Conservation (phyloP, 2,113 vertebrate species). For the Salvator merianae region DNA sequence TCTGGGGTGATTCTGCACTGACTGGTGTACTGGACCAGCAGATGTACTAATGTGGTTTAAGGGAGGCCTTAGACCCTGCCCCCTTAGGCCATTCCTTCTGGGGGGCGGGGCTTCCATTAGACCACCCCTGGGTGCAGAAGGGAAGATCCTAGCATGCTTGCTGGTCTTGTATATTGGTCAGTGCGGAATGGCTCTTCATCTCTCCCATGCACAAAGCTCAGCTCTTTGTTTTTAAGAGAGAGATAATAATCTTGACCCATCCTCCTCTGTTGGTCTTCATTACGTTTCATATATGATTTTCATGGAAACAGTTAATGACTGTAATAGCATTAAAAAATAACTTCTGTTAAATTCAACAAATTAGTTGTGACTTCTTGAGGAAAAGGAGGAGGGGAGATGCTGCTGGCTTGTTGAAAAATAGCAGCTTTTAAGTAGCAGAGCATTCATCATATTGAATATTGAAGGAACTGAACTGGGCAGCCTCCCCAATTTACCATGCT, state of each 20-base stretch:
- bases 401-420: neutral
- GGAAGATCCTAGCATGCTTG: too few species aligned
- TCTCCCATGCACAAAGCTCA: neutral
- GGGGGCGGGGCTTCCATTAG: too few species aligned
- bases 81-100: too few species aligned
- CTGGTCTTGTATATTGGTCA: too few species aligned
- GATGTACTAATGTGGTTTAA: too few species aligned
- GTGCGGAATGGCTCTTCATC: neutral
- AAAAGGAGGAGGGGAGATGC: neutral
- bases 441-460: neutral
- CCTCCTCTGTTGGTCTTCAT: neutral
- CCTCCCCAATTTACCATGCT: too few species aligned
- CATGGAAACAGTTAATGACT: neutral
- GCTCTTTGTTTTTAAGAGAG: neutral
- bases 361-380: neutral
- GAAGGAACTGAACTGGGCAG: accelerated
- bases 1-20: too few species aligned
- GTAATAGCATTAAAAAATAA: neutral
- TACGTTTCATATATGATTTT: too few species aligned
- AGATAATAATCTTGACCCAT: neutral
- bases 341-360: neutral
- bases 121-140: too few species aligned
- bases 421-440: neutral
- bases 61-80: too few species aligned
- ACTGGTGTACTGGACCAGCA: too few species aligned